Percentiles rank a stretch among this genome's conserved stretches.
Conservation (phyloP, 2,888 invertebrate species). For the Phragmatobia fuliginosa region DNA sequence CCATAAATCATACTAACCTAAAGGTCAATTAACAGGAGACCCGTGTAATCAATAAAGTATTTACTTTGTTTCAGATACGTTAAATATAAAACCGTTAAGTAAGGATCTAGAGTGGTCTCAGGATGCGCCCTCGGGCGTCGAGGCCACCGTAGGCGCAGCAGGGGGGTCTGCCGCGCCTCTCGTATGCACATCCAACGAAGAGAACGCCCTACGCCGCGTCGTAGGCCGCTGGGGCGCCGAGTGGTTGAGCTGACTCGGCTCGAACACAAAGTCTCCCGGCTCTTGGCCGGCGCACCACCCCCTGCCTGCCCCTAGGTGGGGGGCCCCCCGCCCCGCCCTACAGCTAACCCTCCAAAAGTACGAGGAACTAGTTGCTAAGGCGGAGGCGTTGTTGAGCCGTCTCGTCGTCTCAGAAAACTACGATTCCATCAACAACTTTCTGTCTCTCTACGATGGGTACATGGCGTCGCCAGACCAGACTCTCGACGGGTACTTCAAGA, state of each 20-base stretch:
- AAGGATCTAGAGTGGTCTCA: conserved; percentile 82
- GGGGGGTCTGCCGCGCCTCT: conserved; percentile 63
- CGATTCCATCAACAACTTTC: conserved; percentile 95
- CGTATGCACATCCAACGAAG: conserved; percentile 79
- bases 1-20: background rate
- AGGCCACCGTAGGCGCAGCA: conserved; percentile 74
- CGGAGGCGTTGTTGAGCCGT: conserved; percentile 94
- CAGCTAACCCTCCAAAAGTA: conserved; percentile 92
- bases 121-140: conserved; percentile 74
- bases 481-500: conserved; percentile 92
- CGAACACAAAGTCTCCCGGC: conserved; percentile 64
- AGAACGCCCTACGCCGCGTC: conserved; percentile 81
- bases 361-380: conserved; percentile 93
- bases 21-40: background rate
- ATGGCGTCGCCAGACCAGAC: conserved; percentile 89
- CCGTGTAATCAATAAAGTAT: background rate
- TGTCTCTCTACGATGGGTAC: conserved; percentile 89
- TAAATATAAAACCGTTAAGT: conserved; percentile 87
- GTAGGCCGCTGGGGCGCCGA: conserved; percentile 97
- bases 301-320: conserved; percentile 82
- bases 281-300: conserved; percentile 82
- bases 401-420: conserved; percentile 95
- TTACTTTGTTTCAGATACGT: conserved; percentile 70
- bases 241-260: conserved; percentile 99
- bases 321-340: conserved; percentile 86